Conservation (phyloP, 2,113 vertebrate genomes). For the Eulemur macaco region DNA sequence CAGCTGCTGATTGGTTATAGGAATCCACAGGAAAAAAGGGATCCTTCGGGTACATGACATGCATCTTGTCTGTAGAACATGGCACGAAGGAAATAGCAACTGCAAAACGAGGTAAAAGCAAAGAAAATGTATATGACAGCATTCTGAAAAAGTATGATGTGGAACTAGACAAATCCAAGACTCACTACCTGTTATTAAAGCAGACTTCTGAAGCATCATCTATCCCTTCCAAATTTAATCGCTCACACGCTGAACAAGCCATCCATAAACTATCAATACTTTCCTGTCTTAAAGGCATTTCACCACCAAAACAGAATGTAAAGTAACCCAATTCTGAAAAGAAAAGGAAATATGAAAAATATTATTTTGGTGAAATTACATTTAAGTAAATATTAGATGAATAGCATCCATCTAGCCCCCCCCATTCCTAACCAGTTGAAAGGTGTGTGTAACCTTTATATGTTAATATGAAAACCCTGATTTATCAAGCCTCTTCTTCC, state of each 20-base stretch:
- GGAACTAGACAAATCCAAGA: neutral
- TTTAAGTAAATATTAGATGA: conserved; percentile 15
- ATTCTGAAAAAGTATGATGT: neutral
- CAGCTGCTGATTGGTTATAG: conserved; percentile 60
- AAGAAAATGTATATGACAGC: conserved; percentile 13
- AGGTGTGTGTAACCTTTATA: conserved; percentile 28
- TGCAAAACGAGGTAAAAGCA: neutral
- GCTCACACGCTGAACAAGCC: neutral
- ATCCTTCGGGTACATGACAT: conserved; percentile 43
- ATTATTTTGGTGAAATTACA: conserved; percentile 2
- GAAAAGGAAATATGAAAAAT: neutral
- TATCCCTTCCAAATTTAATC: conserved; percentile 38
- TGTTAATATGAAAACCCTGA: conserved; percentile 3
- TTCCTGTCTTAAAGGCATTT: conserved; percentile 54
- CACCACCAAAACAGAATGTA: conserved; percentile 31
- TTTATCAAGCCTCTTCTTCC: neutral
- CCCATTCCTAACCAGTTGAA: neutral
- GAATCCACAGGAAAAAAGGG: neutral
- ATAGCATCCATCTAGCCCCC: neutral
- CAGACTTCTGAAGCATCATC: conserved; percentile 11
- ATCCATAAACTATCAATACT: conserved; percentile 56
- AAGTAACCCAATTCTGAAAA: conserved; percentile 39
- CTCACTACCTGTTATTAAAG: neutral
- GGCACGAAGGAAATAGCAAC: conserved; percentile 47
- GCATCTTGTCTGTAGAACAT: conserved; percentile 36